These are phyloP conservation scores for Hemicordylus capensis DNA, from an alignment of 2,113 vertebrate genomes.

Conservation along the genomic window DNA sequence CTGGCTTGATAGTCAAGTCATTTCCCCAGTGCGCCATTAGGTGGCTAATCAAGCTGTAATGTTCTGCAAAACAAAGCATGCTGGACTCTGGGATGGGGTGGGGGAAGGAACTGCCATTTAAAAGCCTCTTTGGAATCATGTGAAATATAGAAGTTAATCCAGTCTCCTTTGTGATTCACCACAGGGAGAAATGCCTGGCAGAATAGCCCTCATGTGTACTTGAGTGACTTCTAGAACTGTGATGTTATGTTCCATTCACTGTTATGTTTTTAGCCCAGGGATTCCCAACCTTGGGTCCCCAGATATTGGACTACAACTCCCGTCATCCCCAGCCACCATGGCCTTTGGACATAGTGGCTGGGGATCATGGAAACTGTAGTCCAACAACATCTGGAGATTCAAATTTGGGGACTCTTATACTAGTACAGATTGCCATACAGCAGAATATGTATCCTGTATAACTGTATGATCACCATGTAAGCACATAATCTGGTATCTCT, in stretches of 20 bases:
- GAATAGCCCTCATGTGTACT: not conserved
- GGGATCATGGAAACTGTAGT: too few species aligned
- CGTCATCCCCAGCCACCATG: too few species aligned
- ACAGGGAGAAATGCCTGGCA: not conserved
- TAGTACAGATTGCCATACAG: not conserved
- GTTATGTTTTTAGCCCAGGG: too few species aligned
- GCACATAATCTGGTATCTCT: not conserved
- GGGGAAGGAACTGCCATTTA: not conserved
- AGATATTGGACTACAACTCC: too few species aligned
- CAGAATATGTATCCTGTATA: not conserved
- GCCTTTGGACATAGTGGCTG: too few species aligned
- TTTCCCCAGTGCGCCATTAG: too few species aligned
- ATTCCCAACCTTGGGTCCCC: too few species aligned
- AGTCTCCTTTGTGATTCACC: not conserved
- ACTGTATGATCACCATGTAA: not conserved
- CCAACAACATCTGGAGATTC: too few species aligned
- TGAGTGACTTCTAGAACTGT: not conserved
- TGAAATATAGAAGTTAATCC: not conserved
- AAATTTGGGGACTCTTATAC: not conserved
- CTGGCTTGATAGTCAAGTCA: too few species aligned
- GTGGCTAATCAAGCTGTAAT: not conserved
- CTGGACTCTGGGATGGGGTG: not conserved
- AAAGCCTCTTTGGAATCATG: not conserved
- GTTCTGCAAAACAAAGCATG: constrained; percentile 24
- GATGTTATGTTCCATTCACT: too few species aligned